phyloP scores from a whole-genome alignment of 2,797 vertebrate species.

The Dallia pectoralis region DNA sequence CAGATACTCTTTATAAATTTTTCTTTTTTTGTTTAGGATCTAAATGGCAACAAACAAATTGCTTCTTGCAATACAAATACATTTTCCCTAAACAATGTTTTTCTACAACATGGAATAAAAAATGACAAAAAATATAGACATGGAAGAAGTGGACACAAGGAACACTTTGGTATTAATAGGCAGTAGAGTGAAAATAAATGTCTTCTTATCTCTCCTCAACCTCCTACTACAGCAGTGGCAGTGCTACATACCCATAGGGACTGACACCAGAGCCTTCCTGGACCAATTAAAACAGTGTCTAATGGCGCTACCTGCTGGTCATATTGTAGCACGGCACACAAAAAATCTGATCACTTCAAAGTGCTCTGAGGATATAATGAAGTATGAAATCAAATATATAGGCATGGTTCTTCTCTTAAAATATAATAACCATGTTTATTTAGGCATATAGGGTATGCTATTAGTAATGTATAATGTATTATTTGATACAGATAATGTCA shows the following conservation, averaged over 20 bases:
- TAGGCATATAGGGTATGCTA: too few relatives aligned
- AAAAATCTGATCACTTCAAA: too few relatives aligned
- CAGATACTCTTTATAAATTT: neutral
- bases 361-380: too few relatives aligned
- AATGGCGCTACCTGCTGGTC: constrained; percentile 22
- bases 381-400: too few relatives aligned
- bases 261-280: neutral
- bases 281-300: constrained; percentile 6
- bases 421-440: too few relatives aligned
- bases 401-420: too few relatives aligned
- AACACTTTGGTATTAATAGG: neutral
- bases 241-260: neutral
- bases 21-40: too few relatives aligned
- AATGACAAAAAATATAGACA: neutral
- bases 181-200: neutral
- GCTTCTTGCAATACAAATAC: neutral
- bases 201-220: neutral
- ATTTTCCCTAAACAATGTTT: neutral
- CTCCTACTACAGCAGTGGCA: neutral
- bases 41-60: too few relatives aligned
- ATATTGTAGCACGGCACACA: neutral
- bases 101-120: neutral
- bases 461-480: too few relatives aligned
- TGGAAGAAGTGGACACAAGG: neutral
- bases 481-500: too few relatives aligned